Evolutionary conservation across 2,888 invertebrate species (phyloP), one percentile per base, ranked within the genome.

Genomic region (Apodemia duryi): DNA sequence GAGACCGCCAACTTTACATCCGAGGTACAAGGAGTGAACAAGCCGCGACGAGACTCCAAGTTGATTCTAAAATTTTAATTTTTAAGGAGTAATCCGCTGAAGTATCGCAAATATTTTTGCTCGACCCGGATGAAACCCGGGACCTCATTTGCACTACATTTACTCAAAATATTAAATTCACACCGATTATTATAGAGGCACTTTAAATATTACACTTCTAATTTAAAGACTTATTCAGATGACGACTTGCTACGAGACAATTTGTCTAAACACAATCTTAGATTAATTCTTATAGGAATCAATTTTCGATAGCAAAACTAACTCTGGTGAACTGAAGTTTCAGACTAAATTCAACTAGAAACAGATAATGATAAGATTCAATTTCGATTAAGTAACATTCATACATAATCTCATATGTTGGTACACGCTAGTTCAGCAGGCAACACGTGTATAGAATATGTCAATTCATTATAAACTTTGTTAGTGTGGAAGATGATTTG

Each of bases 381-480:
- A 65, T 71, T 71, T 74, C 32, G 67, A 66, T 67, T 67, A 63
- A 28, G 63, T 2, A 63, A 65, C 68, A 66, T 66, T 68, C 69
- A 71, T 69, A 67, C 70, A 72, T 67, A 69, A 67, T 70, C 69
- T 70, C 76, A 72, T 72, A 73, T 72, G 75, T 75, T 73, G 71
- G 65, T 60, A 66, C 70, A 72, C 73, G 71, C 74, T 74, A 73
- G 76, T 77, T 72, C 73, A 73, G 75, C 75, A 68, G 69, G 76
- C 73, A 80, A 77, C 91, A 90, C 88, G 88, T 91, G 91, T 87
- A 83, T 77, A 78, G 90, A 90, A 91, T 91, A 88, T 86, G 88
- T 90, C 91, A 91, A 90, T 91, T 89, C 88, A 90, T 91, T 90
- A 91, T 83, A 88, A 90, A 91, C 87, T 91, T 91, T 85, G 86